Percentiles rank a stretch among this genome's conserved stretches.
These are phyloP conservation scores for Seriola quinqueradiata DNA, from an alignment of 2,113 vertebrate genomes.

Conservation along the genomic window DNA sequence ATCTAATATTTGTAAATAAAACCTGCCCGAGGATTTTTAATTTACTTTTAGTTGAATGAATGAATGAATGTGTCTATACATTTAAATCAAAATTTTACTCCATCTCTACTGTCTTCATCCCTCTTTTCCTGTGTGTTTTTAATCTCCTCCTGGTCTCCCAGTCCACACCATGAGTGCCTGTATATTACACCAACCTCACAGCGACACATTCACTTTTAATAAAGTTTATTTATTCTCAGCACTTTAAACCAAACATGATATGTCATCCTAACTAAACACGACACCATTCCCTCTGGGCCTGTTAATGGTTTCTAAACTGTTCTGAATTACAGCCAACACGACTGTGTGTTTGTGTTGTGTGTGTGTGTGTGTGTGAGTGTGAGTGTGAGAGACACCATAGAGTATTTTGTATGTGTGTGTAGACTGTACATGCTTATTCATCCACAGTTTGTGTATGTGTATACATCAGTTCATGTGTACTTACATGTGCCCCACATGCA, in stretches of 20 bases:
- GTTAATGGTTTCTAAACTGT: conserved; percentile 46
- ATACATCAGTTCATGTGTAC: background rate
- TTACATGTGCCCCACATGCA: background rate
- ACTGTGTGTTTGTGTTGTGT: background rate
- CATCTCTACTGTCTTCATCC: background rate
- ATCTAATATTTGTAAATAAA: background rate
- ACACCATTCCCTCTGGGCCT: background rate
- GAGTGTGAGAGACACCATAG: too few relatives aligned
- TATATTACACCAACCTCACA: background rate
- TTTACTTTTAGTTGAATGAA: too few relatives aligned
- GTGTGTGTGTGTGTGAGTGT: background rate
- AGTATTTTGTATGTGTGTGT: background rate
- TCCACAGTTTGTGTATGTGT: background rate
- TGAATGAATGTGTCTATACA: background rate
- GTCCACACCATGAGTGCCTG: background rate
- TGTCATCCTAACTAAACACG: conserved; percentile 50
- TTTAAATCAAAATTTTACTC: background rate
- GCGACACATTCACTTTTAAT: conserved; percentile 38
- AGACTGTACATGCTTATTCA: background rate
- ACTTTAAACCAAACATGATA: conserved; percentile 45
- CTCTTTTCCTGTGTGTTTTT: background rate
- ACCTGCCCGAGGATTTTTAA: background rate
- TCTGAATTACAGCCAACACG: conserved; percentile 40
- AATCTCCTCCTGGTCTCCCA: background rate
- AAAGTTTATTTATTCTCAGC: conserved; percentile 53